A percentile compares a stretch with the other conserved stretches of the same genome.
Conservation (phyloP, 2,888 invertebrate species). For the Drosophila testacea region DNA sequence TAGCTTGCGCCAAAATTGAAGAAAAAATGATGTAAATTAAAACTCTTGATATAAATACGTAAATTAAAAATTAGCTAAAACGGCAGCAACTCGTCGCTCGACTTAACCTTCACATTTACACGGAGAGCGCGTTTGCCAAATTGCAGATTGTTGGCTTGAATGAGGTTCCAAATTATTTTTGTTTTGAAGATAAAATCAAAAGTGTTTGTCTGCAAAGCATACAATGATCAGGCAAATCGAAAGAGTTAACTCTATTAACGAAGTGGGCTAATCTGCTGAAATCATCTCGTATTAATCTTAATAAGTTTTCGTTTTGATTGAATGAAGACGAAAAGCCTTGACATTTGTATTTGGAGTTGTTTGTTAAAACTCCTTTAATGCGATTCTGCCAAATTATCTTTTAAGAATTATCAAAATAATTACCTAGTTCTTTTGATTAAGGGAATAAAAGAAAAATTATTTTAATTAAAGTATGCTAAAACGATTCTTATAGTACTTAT, state of each 20-base stretch:
- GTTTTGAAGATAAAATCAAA: constrained; percentile 29
- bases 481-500: too few relatives aligned
- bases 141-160: constrained; percentile 30
- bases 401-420: constrained; percentile 10
- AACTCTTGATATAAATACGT: constrained; percentile 57
- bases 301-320: constrained; percentile 13
- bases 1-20: constrained; percentile 27
- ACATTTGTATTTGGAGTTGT: constrained; percentile 22
- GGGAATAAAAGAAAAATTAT: too few relatives aligned
- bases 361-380: background rate
- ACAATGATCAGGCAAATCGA: constrained; percentile 28
- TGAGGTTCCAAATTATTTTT: constrained; percentile 25
- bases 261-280: constrained; percentile 45
- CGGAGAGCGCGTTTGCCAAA: constrained; percentile 13
- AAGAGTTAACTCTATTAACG: constrained; percentile 22
- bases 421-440: constrained; percentile 11
- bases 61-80: constrained; percentile 66
- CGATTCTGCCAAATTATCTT: background rate
- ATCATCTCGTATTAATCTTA: constrained; percentile 25
- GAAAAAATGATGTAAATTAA: constrained; percentile 60
- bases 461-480: too few relatives aligned
- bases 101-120: constrained; percentile 68
- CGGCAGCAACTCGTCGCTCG: constrained; percentile 34
- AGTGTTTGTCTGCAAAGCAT: constrained; percentile 10
- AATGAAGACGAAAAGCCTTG: constrained; percentile 32